Conservation (phyloP, 2,888 invertebrate species). For the Andrena hattorfiana region DNA sequence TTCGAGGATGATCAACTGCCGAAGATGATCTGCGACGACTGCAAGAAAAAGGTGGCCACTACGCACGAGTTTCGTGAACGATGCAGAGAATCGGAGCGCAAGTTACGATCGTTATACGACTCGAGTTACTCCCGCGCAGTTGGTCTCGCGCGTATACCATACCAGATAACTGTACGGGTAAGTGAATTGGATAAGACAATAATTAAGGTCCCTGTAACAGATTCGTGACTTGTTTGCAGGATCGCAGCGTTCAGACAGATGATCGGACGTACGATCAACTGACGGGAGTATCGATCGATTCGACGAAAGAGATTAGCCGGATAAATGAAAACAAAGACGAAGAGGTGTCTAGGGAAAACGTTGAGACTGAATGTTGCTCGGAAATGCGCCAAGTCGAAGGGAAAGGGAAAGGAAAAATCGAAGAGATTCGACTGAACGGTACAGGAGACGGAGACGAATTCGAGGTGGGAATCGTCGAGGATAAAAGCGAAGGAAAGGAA, state of each 20-base stretch:
- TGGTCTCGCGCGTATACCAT: neutral
- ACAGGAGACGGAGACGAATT: no score
- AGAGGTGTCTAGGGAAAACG: neutral
- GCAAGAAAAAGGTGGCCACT: constrained; percentile 46
- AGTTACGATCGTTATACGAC: constrained; percentile 40
- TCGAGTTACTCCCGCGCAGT: neutral
- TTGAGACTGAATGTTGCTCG: no score
- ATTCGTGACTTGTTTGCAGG: neutral
- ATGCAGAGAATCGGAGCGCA: constrained; percentile 59
- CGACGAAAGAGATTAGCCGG: no score
- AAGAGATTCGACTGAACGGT: neutral
- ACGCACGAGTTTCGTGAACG: constrained; percentile 58
- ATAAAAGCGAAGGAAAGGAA: neutral
- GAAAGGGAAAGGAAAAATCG: neutral
- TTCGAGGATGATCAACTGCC: constrained; percentile 55
- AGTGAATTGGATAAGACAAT: neutral
- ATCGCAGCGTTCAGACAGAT: neutral
- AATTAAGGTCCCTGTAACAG: neutral
- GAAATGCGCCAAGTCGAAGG: neutral
- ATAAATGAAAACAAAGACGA: neutral
- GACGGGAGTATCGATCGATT: neutral
- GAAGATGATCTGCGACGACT: constrained; percentile 60
- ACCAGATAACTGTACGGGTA: neutral
- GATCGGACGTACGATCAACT: neutral
- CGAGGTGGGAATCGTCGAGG: neutral